Evolutionary conservation across 1,140 invertebrate species (phyloP).

Genomic region (Matsumurasca onukii): DNA sequence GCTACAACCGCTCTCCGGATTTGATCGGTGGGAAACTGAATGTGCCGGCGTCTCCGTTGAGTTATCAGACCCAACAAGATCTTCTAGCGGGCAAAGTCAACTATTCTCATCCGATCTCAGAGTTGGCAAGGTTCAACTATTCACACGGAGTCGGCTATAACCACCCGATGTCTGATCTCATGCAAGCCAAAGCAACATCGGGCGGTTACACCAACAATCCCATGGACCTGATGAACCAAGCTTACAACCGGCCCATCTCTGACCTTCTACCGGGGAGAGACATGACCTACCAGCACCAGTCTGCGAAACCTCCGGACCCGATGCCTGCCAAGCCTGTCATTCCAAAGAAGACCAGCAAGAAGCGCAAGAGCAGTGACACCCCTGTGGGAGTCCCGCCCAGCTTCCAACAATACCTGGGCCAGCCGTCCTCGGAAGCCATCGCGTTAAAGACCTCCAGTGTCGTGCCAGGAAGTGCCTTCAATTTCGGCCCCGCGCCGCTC

Average conservation of each 20-base stretch:
- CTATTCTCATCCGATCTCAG: slow-evolving; percentile 39
- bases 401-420: slow-evolving; percentile 56
- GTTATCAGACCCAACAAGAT: slow-evolving; percentile 33
- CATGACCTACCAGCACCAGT: slow-evolving; percentile 23
- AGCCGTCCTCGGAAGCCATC: slow-evolving; percentile 55
- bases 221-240: slow-evolving; percentile 28
- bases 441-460: slow-evolving; percentile 59
- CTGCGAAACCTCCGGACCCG: slow-evolving; percentile 27
- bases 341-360: slow-evolving; percentile 40
- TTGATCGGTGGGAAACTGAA: slow-evolving; percentile 30
- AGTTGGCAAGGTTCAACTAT: slow-evolving; percentile 38
- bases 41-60: slow-evolving; percentile 33
- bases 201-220: slow-evolving; percentile 31
- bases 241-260: slow-evolving; percentile 31
- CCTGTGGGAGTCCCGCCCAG: slow-evolving; percentile 40
- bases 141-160: slow-evolving; percentile 33
- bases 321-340: slow-evolving; percentile 16
- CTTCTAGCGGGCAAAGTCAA: slow-evolving; percentile 32
- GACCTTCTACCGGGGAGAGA: slow-evolving; percentile 33
- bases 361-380: slow-evolving; percentile 43
- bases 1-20: slow-evolving; percentile 32
- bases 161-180: slow-evolving; percentile 38
- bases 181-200: slow-evolving; percentile 36
- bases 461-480: slow-evolving; percentile 67
- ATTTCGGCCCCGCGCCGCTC: slow-evolving; percentile 61